Evolutionary conservation across 1,140 invertebrate genomes (phyloP), one percentile per base, ranked within the genome.

Genomic region (Drosophila subpulchrella): DNA sequence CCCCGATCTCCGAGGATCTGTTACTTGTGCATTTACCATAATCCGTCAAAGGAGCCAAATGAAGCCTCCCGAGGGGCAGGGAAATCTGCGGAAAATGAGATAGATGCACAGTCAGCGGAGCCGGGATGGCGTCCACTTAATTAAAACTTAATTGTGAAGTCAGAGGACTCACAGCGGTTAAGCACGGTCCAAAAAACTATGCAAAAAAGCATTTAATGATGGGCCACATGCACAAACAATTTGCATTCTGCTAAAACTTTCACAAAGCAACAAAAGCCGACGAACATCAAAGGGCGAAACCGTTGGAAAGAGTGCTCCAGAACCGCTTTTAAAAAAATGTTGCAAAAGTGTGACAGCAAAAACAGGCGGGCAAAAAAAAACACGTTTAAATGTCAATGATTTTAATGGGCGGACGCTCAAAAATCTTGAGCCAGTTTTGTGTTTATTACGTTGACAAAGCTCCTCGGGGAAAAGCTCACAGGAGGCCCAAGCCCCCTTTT

Each of bases 351-450:
- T 76, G 68, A 75, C 72, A 75, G 72, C 60, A 75, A 75, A 74
- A 63, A 30, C 30, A 36, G 72, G n/a, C 27, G n/a, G 56, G 20
- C 56, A 30, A 30, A 66, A 17, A 75, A 70, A 70, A 70, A 70
- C 76, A 67, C 84, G 77, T 77, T 88, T 89, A 88, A 88, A 88
- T 88, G 84, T 88, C 84, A 88, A 89, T 88, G 84, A 88, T 88
- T 88, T 88, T 88, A 88, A 88, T 88, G 84, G 84, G 83, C 83
- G 83, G 84, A 89, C 83, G 84, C 81, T 80, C 78, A 89, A 84
- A 84, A 88, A 81, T 88, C 84, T 88, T 89, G 84, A 88, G 84
- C 84, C 84, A 88, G 79, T 88, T 88, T 89, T 89, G 53, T 75
- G 82, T 85, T 85, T 86, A 86, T 85, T 85, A 86, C 73, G 74